Conservation (phyloP, 1,140 invertebrate species). For the Gryllus bimaculatus region DNA sequence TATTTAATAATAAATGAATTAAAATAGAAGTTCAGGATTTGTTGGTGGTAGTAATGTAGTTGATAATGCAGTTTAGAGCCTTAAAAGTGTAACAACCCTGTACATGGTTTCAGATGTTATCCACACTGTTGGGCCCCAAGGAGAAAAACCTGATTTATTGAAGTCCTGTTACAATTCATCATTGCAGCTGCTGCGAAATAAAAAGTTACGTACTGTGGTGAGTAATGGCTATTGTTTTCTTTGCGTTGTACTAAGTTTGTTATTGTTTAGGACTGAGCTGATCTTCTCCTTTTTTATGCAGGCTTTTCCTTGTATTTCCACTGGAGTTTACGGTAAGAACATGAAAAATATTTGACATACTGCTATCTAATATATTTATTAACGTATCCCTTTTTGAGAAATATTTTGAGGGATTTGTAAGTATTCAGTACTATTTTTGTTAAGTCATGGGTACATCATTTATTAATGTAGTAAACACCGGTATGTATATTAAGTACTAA, state of each 20-base stretch:
- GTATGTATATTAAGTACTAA: too few species aligned
- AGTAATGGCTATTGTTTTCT: constrained; percentile 19
- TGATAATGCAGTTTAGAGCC: too few species aligned
- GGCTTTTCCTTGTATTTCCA: constrained; percentile 78
- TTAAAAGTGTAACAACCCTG: too few species aligned
- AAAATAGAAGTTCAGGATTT: not conserved
- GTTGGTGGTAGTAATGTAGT: not conserved
- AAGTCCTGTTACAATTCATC: constrained; percentile 59
- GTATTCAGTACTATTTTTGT: too few species aligned
- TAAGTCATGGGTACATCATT: too few species aligned
- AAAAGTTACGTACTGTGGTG: constrained; percentile 54
- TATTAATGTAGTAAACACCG: too few species aligned
- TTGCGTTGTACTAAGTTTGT: not conserved
- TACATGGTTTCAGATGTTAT: constrained; percentile 57
- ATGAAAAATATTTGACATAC: not conserved
- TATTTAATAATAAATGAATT: not conserved
- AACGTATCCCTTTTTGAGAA: not conserved
- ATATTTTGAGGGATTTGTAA: too few species aligned
- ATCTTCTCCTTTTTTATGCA: constrained; percentile 22
- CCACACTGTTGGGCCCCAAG: constrained; percentile 71
- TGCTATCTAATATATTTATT: not conserved
- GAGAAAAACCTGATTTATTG: constrained; percentile 55
- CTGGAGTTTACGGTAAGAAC: constrained; percentile 61
- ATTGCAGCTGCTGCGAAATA: constrained; percentile 46
- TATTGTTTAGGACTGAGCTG: not conserved